phyloP scores from a whole-genome alignment of 2,113 vertebrate species.

The Cyprinus carpio region DNA sequence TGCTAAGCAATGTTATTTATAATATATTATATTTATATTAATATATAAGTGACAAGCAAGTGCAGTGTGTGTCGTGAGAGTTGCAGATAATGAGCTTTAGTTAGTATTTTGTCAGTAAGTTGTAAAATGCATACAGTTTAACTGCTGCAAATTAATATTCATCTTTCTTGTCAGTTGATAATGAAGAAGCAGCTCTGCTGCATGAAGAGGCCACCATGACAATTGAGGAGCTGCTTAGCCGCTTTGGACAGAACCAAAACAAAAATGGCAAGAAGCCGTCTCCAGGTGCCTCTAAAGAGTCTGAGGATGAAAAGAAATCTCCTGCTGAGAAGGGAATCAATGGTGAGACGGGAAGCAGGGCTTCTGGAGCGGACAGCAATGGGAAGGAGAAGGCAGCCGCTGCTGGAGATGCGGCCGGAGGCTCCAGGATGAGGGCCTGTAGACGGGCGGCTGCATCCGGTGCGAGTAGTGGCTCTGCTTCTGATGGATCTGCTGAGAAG shows the following conservation, averaged over 20 bases:
- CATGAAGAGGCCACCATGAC: constrained; percentile 99
- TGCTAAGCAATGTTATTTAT: too few species aligned
- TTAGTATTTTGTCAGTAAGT: background rate
- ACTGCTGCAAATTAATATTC: background rate
- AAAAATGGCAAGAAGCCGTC: constrained; percentile 76
- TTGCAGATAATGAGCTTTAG: background rate
- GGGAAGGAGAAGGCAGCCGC: constrained; percentile 69
- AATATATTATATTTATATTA: too few species aligned
- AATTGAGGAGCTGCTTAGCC: constrained; percentile 94
- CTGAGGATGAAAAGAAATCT: constrained; percentile 62
- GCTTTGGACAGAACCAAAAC: constrained; percentile 90
- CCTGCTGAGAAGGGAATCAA: constrained; percentile 78
- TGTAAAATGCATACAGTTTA: background rate
- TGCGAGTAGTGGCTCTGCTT: constrained; percentile 53
- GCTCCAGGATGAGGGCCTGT: constrained; percentile 70
- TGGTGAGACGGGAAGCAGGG: constrained; percentile 81
- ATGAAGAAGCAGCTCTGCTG: constrained; percentile 92
- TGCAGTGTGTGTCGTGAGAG: background rate
- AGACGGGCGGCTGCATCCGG: constrained; percentile 62
- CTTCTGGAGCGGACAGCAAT: constrained; percentile 71
- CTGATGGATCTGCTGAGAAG: constrained; percentile 59
- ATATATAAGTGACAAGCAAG: too few species aligned
- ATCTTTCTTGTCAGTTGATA: constrained; percentile 85
- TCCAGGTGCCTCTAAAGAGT: constrained; percentile 51
- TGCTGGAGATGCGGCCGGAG: constrained; percentile 37